phyloP scores from a whole-genome alignment of 2,113 vertebrate species.

The Mungos mungo region DNA sequence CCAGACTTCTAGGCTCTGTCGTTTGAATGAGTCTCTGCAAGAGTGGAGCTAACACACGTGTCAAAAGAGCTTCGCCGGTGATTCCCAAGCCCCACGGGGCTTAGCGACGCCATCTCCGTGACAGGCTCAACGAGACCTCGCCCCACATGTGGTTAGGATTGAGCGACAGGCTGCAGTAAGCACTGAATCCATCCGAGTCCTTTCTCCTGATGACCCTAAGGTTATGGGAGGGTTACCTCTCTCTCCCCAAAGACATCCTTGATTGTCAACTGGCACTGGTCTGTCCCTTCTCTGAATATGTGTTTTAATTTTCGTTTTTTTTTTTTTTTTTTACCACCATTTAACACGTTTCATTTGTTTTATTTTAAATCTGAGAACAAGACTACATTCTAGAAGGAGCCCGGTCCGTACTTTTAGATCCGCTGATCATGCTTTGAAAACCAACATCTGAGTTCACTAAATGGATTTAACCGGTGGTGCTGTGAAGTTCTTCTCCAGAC shows the following conservation, averaged over 20 bases:
- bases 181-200: background rate
- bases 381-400: background rate
- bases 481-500: background rate
- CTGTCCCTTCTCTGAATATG: background rate
- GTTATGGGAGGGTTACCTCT: background rate
- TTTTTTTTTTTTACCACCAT: background rate
- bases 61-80: background rate
- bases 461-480: background rate
- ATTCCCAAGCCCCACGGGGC: background rate
- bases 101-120: background rate
- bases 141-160: background rate
- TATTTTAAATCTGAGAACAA: background rate
- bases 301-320: background rate
- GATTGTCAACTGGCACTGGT: background rate
- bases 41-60: accelerated
- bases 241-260: background rate
- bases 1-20: background rate
- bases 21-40: background rate
- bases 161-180: background rate
- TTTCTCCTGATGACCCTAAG: too few species aligned
- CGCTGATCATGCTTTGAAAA: background rate
- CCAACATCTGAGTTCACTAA: background rate
- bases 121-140: background rate
- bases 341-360: background rate
- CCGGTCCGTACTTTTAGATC: background rate